Base-by-base conservation (phyloP, 2,888 invertebrate genomes). In the Salpingus planirostris region DNA sequence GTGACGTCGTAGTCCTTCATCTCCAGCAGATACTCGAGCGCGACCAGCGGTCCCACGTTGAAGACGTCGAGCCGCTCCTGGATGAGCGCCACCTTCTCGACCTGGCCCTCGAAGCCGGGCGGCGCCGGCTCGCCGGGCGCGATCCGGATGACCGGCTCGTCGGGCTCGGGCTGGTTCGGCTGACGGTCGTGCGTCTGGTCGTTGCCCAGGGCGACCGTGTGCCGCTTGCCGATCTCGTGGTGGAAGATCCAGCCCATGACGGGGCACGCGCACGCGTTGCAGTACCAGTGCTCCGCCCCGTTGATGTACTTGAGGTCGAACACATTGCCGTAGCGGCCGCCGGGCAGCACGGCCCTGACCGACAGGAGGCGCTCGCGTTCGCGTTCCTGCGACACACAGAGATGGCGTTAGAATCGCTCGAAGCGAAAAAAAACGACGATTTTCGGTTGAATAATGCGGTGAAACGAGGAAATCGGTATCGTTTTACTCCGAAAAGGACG, bases 1-100 rank as follows among this genome's bases (percentile, higher is more conserved):
- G 75, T 74, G 4, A 69, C 64, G 49, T 76, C 64, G 52, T 76
- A 75, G 29, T 80, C 74, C 18, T 72, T 68, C 47, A 86, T 62
- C 62, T 88, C 88, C 24, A 88, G 60, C 27, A 86, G 65, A 62
- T 87, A 89, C 62, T 88, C 88, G 33, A 86, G 59, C n/a, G 87
- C 88, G 32, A 86, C 56, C 27, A 73, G 55, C 1, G 72, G 70
- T 3, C 69, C 68, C 15, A 65, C 66, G 36, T 65, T 64, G 47
- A 69, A 72, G 12, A 64, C 63, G 58, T 75, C 76, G 23, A 80
- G 59, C 24, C 60, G 53, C 32, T 63, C 63, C 63, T 64, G 64
- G 34, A 64, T 64, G 21, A 54, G 49, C 1, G 61, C 55, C 14
- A 54, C 46, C 15, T 57, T 52, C 21, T 63, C 65, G 6, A 76